phyloP scores from a whole-genome alignment of 2,888 invertebrate species.

The Lacanobia oleracea region DNA sequence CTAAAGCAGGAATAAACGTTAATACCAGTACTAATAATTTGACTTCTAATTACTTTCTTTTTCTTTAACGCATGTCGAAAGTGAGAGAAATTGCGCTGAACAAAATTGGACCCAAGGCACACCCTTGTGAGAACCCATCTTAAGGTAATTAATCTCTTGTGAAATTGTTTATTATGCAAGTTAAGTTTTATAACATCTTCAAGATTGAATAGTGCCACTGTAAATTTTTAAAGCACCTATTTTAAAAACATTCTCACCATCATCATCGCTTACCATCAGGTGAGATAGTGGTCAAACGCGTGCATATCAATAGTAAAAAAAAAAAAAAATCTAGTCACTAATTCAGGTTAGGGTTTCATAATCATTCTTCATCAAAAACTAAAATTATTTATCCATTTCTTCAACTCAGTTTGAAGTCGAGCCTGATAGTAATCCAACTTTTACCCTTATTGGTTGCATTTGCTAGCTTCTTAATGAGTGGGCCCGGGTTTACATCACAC shows the following conservation, averaged over 20 bases:
- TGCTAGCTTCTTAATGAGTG: neutral
- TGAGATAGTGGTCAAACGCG: too few relatives aligned
- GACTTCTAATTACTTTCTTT: too few relatives aligned
- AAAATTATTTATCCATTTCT: neutral
- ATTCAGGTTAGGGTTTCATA: neutral
- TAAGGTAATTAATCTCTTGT: neutral
- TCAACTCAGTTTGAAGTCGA: neutral
- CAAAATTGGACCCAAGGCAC: neutral
- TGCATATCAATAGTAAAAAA: too few relatives aligned
- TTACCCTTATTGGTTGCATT: neutral
- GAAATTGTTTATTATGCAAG: neutral
- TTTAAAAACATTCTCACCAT: neutral
- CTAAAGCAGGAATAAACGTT: neutral
- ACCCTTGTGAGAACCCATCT: neutral
- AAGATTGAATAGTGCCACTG: neutral
- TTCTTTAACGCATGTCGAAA: neutral
- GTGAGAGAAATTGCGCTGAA: neutral
- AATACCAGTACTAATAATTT: neutral
- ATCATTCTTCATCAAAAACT: neutral
- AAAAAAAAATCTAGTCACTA: too few relatives aligned
- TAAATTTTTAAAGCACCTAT: neutral
- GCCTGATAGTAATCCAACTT: neutral
- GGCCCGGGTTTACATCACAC: neutral
- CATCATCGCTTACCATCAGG: too few relatives aligned
- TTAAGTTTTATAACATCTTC: neutral